Evolutionary conservation across 2,797 vertebrate species (phyloP).

Genomic region (Knipowitschia caucasica): DNA sequence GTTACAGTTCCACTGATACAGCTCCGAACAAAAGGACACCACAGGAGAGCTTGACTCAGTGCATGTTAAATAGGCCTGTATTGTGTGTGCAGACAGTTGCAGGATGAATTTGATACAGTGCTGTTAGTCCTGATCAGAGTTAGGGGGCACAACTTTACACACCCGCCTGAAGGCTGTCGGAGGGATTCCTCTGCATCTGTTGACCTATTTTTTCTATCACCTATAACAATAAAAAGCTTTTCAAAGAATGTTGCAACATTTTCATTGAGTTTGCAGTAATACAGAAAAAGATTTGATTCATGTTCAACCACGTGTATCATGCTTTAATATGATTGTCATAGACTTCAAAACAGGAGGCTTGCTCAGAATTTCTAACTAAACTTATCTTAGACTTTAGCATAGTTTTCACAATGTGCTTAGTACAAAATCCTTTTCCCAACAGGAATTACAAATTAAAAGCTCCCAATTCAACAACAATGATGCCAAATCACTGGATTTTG

Average conservation of each 20-base stretch:
- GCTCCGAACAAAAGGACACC: constrained; percentile 51
- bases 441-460: background rate
- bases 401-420: background rate
- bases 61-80: constrained; percentile 74
- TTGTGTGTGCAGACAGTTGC: constrained; percentile 53
- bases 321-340: constrained; percentile 14
- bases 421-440: background rate
- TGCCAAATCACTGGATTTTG: constrained; percentile 10
- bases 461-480: background rate
- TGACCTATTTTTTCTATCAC: constrained; percentile 40
- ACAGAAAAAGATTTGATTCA: background rate
- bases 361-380: constrained; percentile 19
- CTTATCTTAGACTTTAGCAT: background rate
- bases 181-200: constrained; percentile 42
- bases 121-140: constrained; percentile 30
- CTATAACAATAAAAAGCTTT: background rate
- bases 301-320: constrained; percentile 15
- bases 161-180: constrained; percentile 13
- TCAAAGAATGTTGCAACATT: background rate
- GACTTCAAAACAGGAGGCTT: constrained; percentile 23
- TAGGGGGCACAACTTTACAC: background rate
- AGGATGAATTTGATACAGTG: constrained; percentile 54
- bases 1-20: constrained; percentile 38
- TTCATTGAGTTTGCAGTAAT: constrained; percentile 1
- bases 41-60: constrained; percentile 61